Evolutionary conservation across 2,113 vertebrate genomes (phyloP), one percentile per base, ranked within the genome.

Genomic region (Apaloderma vittatum): DNA sequence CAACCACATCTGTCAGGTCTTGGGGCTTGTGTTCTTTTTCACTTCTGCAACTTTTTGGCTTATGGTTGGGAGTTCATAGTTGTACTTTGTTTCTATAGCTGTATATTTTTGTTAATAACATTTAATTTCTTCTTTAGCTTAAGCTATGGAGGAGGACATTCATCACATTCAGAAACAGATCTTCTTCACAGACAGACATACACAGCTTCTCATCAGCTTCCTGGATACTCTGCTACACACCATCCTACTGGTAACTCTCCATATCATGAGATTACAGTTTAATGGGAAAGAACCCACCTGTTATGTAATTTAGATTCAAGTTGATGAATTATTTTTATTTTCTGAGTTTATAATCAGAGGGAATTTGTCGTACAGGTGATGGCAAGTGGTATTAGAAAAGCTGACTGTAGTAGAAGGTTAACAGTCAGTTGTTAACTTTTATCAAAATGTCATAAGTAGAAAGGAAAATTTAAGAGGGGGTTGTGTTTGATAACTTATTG

Each of bases 171-270:
- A 91, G 99, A 99, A 98, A 97, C 99, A 76, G 99, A 99, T 95
- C 98, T 99, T 95, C 98, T 99, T 96, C 99, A 99, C 96, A 98
- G 99, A 96, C 99, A 99, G 97, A 98, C 98, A 88, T 99, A 99
- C 91, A 97, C 98, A 93, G 98, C 99, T 90, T 98, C 98, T 94
- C 99, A 99, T 97, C 99, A 99, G 97, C 98, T 99, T 95, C 98
- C 99, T 95, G 99, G 98, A 94, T 99, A 99, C 93, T 98, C 99
- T 95, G 57, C 99, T 88, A 97, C 99, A 32, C 98, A 99, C 93
- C 99, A 99, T 96, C 96, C 99, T 96, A 94, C 99, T 97, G 99
- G 99, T 99, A 98, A 97, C 66, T 94, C 37, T 90, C 86, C 48
- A 7, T 90, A 8, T 59, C 37, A 14, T 92, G 37, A 92, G 88